Base-by-base conservation (phyloP, 2,797 vertebrate genomes). In the Hoplostethus mediterraneus region DNA sequence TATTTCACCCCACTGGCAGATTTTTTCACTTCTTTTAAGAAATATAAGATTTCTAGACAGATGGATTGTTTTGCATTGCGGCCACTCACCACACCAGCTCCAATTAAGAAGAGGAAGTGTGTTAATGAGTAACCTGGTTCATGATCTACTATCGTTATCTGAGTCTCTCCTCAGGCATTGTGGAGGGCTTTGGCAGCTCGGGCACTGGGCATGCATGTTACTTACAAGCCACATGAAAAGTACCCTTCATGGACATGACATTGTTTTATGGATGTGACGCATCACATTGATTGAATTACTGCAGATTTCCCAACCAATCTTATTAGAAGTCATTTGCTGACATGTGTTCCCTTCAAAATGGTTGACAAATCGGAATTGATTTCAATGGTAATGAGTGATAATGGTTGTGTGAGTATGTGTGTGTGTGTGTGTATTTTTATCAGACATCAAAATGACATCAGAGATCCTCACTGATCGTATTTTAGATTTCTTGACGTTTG, bases 241-340 rank as follows among this genome's bases (percentile, higher is more conserved):
- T 68, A 86, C 75, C 87, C 80, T 83, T 88, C 79, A 84, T 80
- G 76, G 77, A 80, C 69, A 38, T 52, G 21, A 21, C 21, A 21
- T 21, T 21, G 21, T 21, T 21, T 21, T 21, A 21, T 21, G 21
- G 21, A 21, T 21, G 21, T 21, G 21, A 1, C 21, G 48, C 73
- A 76, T 72, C 61, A 16, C 58, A 73, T 66, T 66, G 73, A 86
- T 68, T 60, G 57, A 81, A 67, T 71, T 48, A 51, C 28, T 30
- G 16, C 14, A 57, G 80, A 78, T 70, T 75, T 77, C 63, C 74
- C 54, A 33, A 31, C 13, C 8, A 8, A 13, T 62, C 74, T 33
- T 4, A 6, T 33, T 33, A 33, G 8, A 74, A 55, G 59, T 55
- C 9, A 44, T 77, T 77, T 77, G 4, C 69, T 54, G 70, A 63